Evolutionary conservation across 2,797 vertebrate genomes (phyloP).

Genomic region (Linurgus olivaceus): DNA sequence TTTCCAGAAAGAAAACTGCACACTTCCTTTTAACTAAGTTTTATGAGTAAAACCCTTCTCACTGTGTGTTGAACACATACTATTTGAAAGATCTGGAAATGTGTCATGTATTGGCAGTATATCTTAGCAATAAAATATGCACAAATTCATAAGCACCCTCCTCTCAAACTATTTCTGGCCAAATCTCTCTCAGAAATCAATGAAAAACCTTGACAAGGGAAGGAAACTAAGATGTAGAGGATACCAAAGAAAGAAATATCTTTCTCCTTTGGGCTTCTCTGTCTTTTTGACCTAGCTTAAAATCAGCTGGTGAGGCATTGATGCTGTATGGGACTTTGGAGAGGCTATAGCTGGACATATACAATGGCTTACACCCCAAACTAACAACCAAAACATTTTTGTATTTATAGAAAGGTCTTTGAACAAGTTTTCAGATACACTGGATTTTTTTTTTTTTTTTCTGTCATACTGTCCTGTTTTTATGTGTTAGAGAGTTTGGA

Average conservation of each 20-base stretch:
- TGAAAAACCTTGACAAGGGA: not conserved
- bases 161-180: not conserved
- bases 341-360: not conserved
- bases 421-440: not conserved
- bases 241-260: not conserved
- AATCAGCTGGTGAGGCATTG: not conserved
- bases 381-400: not conserved
- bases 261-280: not conserved
- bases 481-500: not conserved
- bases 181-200: not conserved
- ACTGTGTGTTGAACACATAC: not conserved
- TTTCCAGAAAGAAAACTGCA: slow-evolving; percentile 39
- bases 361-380: not conserved
- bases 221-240: not conserved
- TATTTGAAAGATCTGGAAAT: slow-evolving; percentile 24
- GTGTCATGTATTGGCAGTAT: not conserved
- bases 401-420: not conserved
- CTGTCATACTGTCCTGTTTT: not conserved
- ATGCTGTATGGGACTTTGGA: not conserved
- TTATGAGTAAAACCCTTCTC: slow-evolving; percentile 25
- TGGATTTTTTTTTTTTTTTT: not conserved
- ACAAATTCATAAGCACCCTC: not conserved
- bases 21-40: slow-evolving; percentile 14
- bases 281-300: not conserved
- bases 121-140: slow-evolving; percentile 16